Evolutionary conservation across 1,140 invertebrate genomes (phyloP).

Genomic region (Drosophila gunungcola): DNA sequence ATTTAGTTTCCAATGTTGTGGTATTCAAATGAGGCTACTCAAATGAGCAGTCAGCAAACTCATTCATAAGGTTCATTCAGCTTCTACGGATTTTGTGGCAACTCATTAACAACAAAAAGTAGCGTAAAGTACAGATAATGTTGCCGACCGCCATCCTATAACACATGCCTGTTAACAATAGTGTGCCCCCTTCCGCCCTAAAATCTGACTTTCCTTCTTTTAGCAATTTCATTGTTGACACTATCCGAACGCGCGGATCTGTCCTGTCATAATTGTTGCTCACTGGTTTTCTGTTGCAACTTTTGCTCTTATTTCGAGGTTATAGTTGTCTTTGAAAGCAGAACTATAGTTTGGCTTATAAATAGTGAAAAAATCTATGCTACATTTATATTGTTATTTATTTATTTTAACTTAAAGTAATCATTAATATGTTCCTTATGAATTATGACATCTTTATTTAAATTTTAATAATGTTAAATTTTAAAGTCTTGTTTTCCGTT

Average conservation of each 20-base stretch:
- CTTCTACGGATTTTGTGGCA: conserved; percentile 51
- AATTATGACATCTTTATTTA: too few relatives aligned
- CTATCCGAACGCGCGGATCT: conserved; percentile 60
- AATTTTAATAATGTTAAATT: too few relatives aligned
- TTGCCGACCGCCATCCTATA: conserved; percentile 11
- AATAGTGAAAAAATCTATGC: too few relatives aligned
- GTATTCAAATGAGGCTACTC: conserved; percentile 27
- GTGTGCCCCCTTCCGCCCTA: conserved; percentile 1
- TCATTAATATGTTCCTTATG: too few relatives aligned
- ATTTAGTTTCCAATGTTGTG: neutral
- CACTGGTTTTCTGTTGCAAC: conserved; percentile 25
- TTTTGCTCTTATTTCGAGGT: conserved; percentile 39
- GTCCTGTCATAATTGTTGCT: conserved; percentile 80
- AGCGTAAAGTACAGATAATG: conserved; percentile 23
- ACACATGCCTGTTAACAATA: conserved; percentile 37
- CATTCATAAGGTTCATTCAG: conserved; percentile 69
- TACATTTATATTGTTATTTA: too few relatives aligned
- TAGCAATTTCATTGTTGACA: conserved; percentile 79
- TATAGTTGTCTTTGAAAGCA: neutral
- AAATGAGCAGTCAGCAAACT: conserved; percentile 21
- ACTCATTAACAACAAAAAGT: conserved; percentile 64
- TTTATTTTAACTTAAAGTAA: too few relatives aligned
- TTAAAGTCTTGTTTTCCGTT: too few relatives aligned
- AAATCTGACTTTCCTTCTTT: conserved; percentile 44
- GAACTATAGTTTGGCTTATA: too few relatives aligned